Conservation (phyloP, 2,797 vertebrate genomes). For the Linurgus olivaceus region DNA sequence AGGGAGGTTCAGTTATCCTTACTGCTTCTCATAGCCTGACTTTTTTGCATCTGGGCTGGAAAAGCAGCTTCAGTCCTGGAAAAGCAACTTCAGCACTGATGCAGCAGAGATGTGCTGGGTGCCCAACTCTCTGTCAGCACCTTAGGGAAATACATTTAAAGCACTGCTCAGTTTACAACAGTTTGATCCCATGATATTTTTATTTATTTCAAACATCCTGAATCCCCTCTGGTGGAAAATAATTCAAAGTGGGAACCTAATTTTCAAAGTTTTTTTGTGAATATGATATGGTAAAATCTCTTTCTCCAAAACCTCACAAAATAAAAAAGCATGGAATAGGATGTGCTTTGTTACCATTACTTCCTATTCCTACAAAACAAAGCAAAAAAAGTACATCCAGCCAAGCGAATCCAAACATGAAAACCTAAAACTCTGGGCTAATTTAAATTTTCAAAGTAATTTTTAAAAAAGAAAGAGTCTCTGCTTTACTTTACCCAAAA, state of each 20-base stretch:
- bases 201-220: neutral
- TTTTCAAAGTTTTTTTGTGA: neutral
- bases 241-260: neutral
- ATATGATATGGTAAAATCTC: neutral
- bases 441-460: slow-evolving; percentile 61
- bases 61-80: neutral
- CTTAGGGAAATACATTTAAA: neutral
- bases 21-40: neutral
- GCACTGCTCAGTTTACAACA: neutral
- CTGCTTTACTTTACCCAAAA: slow-evolving; percentile 46
- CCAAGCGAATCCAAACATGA: neutral
- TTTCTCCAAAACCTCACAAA: neutral
- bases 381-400: neutral
- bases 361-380: neutral
- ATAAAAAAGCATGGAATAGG: neutral
- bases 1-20: neutral
- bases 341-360: neutral
- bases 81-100: neutral
- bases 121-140: neutral
- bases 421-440: neutral
- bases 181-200: neutral
- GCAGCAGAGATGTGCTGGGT: neutral
- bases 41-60: neutral
- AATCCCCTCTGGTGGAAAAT: neutral
- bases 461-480: neutral